phyloP scores from a whole-genome alignment of 2,888 invertebrate species.

The Cephus sareptanus region DNA sequence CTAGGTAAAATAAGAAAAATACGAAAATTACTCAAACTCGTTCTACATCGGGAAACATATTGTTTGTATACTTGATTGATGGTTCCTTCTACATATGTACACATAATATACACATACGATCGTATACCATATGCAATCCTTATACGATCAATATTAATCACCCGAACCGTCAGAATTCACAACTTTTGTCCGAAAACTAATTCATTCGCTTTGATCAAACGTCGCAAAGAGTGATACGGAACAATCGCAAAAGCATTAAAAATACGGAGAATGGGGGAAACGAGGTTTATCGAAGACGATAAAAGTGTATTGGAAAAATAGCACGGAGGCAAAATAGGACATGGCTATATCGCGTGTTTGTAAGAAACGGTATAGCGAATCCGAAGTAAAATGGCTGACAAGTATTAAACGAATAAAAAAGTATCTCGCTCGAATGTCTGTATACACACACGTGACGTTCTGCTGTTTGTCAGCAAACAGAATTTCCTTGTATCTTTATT shows the following conservation, averaged over 20 bases:
- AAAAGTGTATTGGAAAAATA: constrained; percentile 25
- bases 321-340: background rate
- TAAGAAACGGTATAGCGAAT: background rate
- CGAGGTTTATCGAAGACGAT: background rate
- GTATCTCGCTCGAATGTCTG: constrained; percentile 39
- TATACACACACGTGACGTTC: constrained; percentile 28
- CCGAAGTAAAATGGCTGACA: background rate
- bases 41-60: background rate
- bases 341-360: background rate
- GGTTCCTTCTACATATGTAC: background rate
- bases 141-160: background rate
- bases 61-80: background rate
- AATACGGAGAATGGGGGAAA: background rate
- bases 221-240: background rate
- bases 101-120: background rate
- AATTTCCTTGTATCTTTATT: constrained; percentile 47
- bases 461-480: constrained; percentile 43
- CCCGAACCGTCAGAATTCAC: background rate
- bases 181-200: background rate
- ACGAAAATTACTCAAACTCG: background rate
- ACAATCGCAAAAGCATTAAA: background rate
- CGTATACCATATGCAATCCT: background rate
- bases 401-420: constrained; percentile 23
- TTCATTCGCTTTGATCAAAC: background rate
- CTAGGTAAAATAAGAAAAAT: background rate